Evolutionary conservation across 2,888 invertebrate species (phyloP), one percentile per base, ranked within the genome.

Genomic region (Volucella zonaria): DNA sequence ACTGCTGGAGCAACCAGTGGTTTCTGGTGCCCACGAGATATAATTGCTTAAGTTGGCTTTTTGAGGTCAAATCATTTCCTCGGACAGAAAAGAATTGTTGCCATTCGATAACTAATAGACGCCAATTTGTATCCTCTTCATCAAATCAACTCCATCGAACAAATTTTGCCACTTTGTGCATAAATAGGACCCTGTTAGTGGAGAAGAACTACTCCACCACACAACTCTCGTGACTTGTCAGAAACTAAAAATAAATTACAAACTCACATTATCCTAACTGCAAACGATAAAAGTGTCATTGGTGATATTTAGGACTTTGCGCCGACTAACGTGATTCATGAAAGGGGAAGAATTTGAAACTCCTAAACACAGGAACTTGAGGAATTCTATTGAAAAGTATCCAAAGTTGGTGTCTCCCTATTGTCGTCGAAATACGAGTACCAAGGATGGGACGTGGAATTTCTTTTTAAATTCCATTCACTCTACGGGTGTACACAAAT

Each of bases 211-310:
- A 38, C 43, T 56, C 43, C 10, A 45, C 9, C 14, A 9, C 45
- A 14, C 14, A 52, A 81, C 14, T 71, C 54, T 58, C 76, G 62
- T 64, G 61, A 80, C 54, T 43, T 62, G 70, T 64, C 68, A 64
- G 62, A 45, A 76, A 40, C 47, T 45, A 49, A 62, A 40, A 62
- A 75, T 68, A 70, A 81, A 81, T 76, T 81, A 40, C 70, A 76
- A 77, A 71, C 64, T 81, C 81, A 81, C 81, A 81, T 77, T 61
- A 82, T 38, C 23, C 71, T 38, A 64, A 76, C 47, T 67, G 18
- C 23, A 42, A 58, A 14, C 71, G 78, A 82, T 82, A 78, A 71
- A 82, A 77, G 71, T 82, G 82, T 82, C 82, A 77, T 77, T 61
- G 15, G 11, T 52, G 23, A 42, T 70, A 77, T 45, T 66, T 47